phyloP scores from a whole-genome alignment of 2,113 vertebrate genomes.

The Otis tarda region DNA sequence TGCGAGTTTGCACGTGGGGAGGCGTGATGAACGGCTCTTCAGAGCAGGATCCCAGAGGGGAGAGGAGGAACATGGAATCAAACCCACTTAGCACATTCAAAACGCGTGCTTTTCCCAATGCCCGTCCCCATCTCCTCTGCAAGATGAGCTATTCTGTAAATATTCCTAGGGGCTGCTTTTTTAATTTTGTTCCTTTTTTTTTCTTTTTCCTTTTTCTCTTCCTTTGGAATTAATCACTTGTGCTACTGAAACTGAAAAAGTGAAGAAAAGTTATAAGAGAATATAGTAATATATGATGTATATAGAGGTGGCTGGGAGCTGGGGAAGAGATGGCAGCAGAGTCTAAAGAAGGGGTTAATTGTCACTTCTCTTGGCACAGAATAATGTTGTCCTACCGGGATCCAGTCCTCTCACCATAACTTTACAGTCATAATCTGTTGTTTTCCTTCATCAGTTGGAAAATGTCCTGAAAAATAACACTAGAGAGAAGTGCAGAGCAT shows the following conservation, averaged over 20 bases:
- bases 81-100: not conserved
- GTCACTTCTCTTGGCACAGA: constrained; percentile 35
- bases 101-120: not conserved
- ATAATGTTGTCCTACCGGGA: constrained; percentile 20
- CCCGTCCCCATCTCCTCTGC: constrained; percentile 22
- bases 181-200: too few relatives aligned
- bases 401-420: constrained; percentile 9
- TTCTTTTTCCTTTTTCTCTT: not conserved
- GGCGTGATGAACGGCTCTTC: not conserved
- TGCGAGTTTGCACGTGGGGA: not conserved
- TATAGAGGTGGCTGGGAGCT: constrained; percentile 17
- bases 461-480: constrained; percentile 41
- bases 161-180: constrained; percentile 13
- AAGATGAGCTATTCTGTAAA: constrained; percentile 25
- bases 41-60: not conserved
- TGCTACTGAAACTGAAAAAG: constrained; percentile 40
- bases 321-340: not conserved
- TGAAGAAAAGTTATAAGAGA: constrained; percentile 50
- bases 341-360: not conserved
- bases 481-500: constrained; percentile 18
- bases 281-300: constrained; percentile 67
- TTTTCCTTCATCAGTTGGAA: constrained; percentile 56
- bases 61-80: not conserved
- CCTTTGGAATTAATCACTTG: constrained; percentile 3
- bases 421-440: constrained; percentile 48